Conservation (phyloP, 2,113 vertebrate genomes). For the Nesoenas mayeri region DNA sequence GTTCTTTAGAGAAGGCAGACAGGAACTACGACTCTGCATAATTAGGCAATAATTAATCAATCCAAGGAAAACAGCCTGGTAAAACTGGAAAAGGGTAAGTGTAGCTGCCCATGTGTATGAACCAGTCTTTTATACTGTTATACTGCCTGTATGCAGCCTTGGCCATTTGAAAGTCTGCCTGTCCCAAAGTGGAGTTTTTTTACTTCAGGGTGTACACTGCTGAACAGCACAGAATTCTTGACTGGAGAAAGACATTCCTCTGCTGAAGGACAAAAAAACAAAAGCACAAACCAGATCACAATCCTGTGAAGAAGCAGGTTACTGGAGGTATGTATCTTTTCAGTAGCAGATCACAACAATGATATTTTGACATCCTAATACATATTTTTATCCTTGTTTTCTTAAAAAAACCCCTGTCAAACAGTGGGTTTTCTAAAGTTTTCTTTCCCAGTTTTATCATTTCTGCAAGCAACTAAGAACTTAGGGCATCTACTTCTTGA, state of each 20-base stretch:
- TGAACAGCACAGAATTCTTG: neutral
- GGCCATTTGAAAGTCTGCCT: neutral
- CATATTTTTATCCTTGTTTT: neutral
- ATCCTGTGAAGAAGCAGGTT: neutral
- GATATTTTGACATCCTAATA: neutral
- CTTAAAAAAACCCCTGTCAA: neutral
- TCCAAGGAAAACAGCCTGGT: conserved; percentile 36
- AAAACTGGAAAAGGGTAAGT: conserved; percentile 7
- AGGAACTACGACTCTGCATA: conserved; percentile 45
- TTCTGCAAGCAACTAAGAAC: neutral
- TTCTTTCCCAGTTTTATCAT: neutral
- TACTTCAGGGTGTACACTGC: neutral
- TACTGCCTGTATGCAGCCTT: neutral
- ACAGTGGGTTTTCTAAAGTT: neutral
- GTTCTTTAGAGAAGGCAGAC: neutral
- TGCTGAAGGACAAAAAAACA: neutral
- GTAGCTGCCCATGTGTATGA: neutral
- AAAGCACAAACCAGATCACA: neutral
- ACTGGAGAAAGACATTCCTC: neutral
- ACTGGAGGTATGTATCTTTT: neutral
- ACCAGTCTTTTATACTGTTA: neutral
- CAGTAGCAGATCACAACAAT: neutral
- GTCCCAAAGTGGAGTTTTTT: neutral
- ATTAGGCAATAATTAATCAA: conserved; percentile 45
- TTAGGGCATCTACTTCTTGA: neutral